A percentile compares a stretch with the other conserved stretches of the same genome.
These are phyloP conservation scores for Pteromalus puparum DNA, from an alignment of 1,140 invertebrate genomes.

Conservation along the genomic window DNA sequence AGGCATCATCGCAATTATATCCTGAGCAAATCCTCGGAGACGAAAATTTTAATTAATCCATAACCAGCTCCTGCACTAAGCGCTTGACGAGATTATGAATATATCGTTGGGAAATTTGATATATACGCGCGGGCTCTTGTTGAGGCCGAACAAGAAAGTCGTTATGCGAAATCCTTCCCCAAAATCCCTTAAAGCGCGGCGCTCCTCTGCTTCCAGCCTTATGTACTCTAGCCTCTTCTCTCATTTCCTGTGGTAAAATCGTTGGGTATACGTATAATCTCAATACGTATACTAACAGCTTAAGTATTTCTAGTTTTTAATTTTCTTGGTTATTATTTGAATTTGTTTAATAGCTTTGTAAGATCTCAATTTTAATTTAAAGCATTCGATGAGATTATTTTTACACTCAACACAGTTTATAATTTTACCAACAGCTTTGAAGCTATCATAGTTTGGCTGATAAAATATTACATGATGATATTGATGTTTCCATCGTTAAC, in stretches of 20 bases:
- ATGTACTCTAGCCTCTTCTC: background rate
- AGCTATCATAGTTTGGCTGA: too few species aligned
- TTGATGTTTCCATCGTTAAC: too few species aligned
- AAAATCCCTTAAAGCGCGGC: conserved; percentile 14
- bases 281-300: too few species aligned
- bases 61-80: background rate
- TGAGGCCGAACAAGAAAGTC: conserved; percentile 37
- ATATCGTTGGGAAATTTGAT: conserved; percentile 30
- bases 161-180: conserved; percentile 36
- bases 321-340: too few species aligned
- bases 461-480: too few species aligned
- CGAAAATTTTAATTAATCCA: conserved; percentile 38
- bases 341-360: too few species aligned
- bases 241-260: background rate
- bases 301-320: too few species aligned
- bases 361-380: too few species aligned
- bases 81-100: conserved; percentile 28
- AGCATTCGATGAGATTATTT: too few species aligned
- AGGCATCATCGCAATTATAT: conserved; percentile 11
- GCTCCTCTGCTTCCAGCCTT: background rate
- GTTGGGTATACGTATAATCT: too few species aligned
- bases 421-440: too few species aligned
- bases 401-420: too few species aligned
- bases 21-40: background rate
- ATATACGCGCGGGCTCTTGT: background rate